Conservation (phyloP, 2,797 vertebrate genomes). For the Petrocephalus schoutedeni region DNA sequence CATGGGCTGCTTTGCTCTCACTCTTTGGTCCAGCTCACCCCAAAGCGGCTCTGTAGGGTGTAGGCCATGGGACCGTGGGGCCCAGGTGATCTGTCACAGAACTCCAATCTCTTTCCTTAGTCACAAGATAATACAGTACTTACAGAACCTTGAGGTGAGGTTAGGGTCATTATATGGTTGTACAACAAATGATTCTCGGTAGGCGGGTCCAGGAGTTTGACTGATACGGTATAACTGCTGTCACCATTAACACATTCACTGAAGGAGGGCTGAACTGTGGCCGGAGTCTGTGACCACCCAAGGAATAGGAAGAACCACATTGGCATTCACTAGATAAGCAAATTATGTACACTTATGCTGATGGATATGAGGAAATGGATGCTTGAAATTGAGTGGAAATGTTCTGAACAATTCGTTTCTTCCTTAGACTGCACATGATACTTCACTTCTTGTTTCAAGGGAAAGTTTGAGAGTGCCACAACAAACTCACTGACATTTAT, state of each 20-base stretch:
- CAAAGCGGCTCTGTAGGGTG: not conserved
- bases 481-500: constrained; percentile 29
- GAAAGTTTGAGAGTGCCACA: constrained; percentile 26
- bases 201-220: not conserved
- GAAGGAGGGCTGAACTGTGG: not conserved
- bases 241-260: not conserved
- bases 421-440: not conserved
- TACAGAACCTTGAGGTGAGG: not conserved
- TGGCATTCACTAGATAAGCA: not conserved
- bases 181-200: not conserved
- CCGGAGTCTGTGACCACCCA: not conserved
- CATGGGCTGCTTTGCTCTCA: not conserved
- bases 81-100: not conserved
- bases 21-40: not conserved
- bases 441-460: constrained; percentile 26
- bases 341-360: not conserved
- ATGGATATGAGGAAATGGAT: not conserved
- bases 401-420: not conserved
- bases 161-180: not conserved
- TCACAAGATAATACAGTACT: not conserved
- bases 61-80: not conserved
- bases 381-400: not conserved
- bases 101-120: not conserved
- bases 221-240: not conserved
- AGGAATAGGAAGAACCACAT: not conserved